Evolutionary conservation across 1,140 invertebrate species (phyloP).

Genomic region (Drosophila azteca): DNA sequence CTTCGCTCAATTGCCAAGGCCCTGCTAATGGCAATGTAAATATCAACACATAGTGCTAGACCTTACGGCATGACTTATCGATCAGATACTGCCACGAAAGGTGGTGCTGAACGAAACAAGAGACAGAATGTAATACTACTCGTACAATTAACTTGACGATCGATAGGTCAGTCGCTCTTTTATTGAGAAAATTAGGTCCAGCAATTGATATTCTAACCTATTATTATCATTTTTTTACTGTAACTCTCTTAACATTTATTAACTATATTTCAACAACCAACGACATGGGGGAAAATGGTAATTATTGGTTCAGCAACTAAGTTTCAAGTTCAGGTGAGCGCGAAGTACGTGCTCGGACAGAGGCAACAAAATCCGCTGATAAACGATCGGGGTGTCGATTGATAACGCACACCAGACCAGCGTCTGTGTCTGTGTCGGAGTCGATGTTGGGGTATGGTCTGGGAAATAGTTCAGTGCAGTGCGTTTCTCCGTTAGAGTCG

Average conservation of each 20-base stretch:
- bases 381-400: conserved; percentile 44
- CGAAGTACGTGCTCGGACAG: neutral
- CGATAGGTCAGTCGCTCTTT: too few relatives aligned
- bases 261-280: too few relatives aligned
- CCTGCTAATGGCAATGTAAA: conserved; percentile 49
- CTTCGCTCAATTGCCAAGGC: conserved; percentile 23
- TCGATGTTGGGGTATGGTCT: neutral
- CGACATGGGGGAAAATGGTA: too few relatives aligned
- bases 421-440: neutral
- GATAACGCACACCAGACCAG: conserved; percentile 31
- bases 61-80: conserved; percentile 4
- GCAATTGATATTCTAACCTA: too few relatives aligned
- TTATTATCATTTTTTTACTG: too few relatives aligned
- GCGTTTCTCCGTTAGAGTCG: conserved; percentile 38
- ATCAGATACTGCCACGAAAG: neutral
- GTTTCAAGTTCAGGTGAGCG: neutral
- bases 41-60: conserved; percentile 8
- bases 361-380: conserved; percentile 16
- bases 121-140: neutral
- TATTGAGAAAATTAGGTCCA: too few relatives aligned
- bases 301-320: too few relatives aligned
- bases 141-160: too few relatives aligned
- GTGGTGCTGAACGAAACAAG: neutral
- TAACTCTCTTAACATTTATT: too few relatives aligned
- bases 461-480: conserved; percentile 4